Evolutionary conservation across 2,797 vertebrate species (phyloP).

Genomic region (Cirrhinus molitorella): DNA sequence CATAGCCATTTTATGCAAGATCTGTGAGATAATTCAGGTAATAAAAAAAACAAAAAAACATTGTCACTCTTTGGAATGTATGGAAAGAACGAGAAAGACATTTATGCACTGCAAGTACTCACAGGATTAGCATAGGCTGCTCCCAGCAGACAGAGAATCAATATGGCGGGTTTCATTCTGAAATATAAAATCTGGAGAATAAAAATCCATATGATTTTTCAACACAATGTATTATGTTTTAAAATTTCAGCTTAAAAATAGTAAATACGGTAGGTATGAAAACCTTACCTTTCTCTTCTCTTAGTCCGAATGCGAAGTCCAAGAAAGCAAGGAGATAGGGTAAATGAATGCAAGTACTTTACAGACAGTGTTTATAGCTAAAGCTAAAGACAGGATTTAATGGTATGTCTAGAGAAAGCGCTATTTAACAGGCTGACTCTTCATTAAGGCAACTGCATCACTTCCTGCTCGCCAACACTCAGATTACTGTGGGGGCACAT

Average conservation of each 20-base stretch:
- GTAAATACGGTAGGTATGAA: not conserved
- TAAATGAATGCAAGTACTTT: not conserved
- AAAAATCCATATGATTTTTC: not conserved
- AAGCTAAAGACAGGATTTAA: conserved; percentile 54
- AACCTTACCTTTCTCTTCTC: conserved; percentile 50
- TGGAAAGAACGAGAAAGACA: not conserved
- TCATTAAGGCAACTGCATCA: conserved; percentile 74
- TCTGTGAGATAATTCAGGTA: conserved; percentile 64
- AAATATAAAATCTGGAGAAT: conserved; percentile 40
- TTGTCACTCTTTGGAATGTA: not conserved
- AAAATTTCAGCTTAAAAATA: not conserved
- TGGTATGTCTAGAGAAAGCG: conserved; percentile 61
- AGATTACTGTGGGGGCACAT: conserved; percentile 44
- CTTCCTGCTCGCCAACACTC: conserved; percentile 75
- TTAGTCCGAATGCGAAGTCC: conserved; percentile 29
- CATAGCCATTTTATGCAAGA: conserved; percentile 63
- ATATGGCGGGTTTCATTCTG: conserved; percentile 75
- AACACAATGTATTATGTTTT: not conserved
- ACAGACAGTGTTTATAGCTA: conserved; percentile 8
- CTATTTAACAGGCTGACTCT: conserved; percentile 71
- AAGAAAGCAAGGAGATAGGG: not conserved
- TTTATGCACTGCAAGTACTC: conserved; percentile 60
- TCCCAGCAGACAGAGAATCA: conserved; percentile 75
- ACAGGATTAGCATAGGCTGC: conserved; percentile 76
- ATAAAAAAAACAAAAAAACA: not conserved